Percentiles rank a stretch among this genome's conserved stretches.
These are phyloP conservation scores for Ischnus inquisitorius DNA, from an alignment of 2,888 invertebrate species.

Conservation along the genomic window DNA sequence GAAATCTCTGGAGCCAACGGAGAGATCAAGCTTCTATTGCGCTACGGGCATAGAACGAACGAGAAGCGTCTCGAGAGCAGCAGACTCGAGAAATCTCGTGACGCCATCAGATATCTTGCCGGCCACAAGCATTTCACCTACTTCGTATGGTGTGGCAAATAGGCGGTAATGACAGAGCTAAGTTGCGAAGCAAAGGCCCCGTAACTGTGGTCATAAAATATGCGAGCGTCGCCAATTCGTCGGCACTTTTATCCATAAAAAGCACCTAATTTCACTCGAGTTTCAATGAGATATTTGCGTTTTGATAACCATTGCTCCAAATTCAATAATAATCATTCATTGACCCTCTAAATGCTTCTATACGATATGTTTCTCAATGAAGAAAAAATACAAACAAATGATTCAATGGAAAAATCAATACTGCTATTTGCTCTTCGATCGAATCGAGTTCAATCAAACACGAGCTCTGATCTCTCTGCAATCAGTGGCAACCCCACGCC, in stretches of 20 bases:
- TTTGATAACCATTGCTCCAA: not conserved
- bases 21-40: not conserved
- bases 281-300: not conserved
- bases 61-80: slow-evolving; percentile 48
- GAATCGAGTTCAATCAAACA: slow-evolving; percentile 44
- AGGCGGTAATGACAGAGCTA: not conserved
- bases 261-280: not conserved
- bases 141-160: slow-evolving; percentile 49
- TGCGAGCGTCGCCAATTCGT: not conserved
- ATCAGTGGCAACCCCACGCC: slow-evolving; percentile 23
- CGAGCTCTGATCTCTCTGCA: slow-evolving; percentile 21
- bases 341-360: not conserved
- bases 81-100: slow-evolving; percentile 65
- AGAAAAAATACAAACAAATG: not conserved
- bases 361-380: not conserved
- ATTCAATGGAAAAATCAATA: not conserved
- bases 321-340: not conserved
- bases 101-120: slow-evolving; percentile 58
- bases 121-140: slow-evolving; percentile 50
- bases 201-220: not conserved
- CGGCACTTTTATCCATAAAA: not conserved
- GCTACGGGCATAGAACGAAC: slow-evolving; percentile 22
- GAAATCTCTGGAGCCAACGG: slow-evolving; percentile 2
- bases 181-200: not conserved
- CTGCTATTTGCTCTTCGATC: slow-evolving; percentile 13